Percentiles rank a stretch among this genome's conserved stretches.
Evolutionary conservation across 2,797 vertebrate species (phyloP).

Genomic region (Danio aesculapii): DNA sequence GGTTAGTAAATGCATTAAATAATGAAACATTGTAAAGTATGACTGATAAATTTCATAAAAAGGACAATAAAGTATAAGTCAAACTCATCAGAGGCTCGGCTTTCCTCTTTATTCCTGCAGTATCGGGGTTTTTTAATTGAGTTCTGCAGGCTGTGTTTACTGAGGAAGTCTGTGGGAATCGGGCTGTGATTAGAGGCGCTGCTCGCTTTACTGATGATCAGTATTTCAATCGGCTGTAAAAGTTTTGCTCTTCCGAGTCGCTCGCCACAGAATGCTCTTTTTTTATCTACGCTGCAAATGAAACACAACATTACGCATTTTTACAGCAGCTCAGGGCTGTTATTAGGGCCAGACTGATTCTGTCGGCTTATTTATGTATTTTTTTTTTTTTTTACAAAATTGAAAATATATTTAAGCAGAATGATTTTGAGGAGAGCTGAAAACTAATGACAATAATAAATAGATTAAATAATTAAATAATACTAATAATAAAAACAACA

Average conservation of each 20-base stretch:
- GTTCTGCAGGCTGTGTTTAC: constrained; percentile 43
- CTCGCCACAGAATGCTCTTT: not conserved
- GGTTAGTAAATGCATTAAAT: too few relatives aligned
- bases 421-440: too few relatives aligned
- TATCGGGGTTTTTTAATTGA: constrained; percentile 44
- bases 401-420: too few relatives aligned
- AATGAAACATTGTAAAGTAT: too few relatives aligned
- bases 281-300: not conserved
- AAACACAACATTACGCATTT: not conserved
- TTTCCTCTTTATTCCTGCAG: constrained; percentile 18
- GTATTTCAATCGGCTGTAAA: constrained; percentile 19
- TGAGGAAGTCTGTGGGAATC: constrained; percentile 43
- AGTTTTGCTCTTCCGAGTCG: constrained; percentile 13
- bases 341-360: not conserved
- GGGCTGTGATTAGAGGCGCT: constrained; percentile 45
- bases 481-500: too few relatives aligned
- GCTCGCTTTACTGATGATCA: constrained; percentile 13
- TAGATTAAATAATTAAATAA: too few relatives aligned
- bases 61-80: too few relatives aligned
- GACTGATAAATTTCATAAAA: too few relatives aligned
- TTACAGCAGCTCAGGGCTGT: not conserved
- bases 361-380: too few relatives aligned
- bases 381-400: too few relatives aligned
- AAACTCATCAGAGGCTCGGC: not conserved
- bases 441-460: too few relatives aligned